A percentile compares a stretch with the other conserved stretches of the same genome.
Evolutionary conservation across 2,888 invertebrate species (phyloP).

Genomic region (Athalia rosae): DNA sequence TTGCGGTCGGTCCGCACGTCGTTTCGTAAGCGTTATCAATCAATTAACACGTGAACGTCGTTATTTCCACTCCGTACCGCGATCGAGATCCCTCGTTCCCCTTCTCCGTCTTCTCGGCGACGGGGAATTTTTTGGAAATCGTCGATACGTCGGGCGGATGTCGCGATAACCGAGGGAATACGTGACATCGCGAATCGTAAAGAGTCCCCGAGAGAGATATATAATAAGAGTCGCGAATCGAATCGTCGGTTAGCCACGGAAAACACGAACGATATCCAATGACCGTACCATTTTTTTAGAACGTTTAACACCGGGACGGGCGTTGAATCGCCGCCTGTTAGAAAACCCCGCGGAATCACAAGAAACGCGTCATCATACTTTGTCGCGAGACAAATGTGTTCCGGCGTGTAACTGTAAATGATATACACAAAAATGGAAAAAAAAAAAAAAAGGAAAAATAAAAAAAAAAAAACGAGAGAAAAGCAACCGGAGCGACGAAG

Average conservation of each 20-base stretch:
- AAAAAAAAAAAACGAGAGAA: not conserved
- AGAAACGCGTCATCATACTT: conserved; percentile 24
- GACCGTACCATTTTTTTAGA: conserved; percentile 7
- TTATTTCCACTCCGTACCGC: not conserved
- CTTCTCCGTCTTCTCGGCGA: not conserved
- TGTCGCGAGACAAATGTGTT: conserved; percentile 35
- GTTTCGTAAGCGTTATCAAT: not conserved
- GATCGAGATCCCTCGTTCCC: no score
- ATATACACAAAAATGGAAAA: conserved; percentile 9
- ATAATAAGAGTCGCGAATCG: conserved; percentile 39
- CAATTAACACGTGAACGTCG: not conserved
- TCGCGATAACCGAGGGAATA: no score
- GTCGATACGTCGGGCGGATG: no score
- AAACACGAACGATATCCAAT: conserved; percentile 30
- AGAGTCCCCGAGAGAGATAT: conserved; percentile 18
- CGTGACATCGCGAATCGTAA: not conserved
- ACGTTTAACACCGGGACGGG: conserved; percentile 8
- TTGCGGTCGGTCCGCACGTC: not conserved
- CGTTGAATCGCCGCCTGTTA: conserved; percentile 18
- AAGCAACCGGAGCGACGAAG: not conserved
- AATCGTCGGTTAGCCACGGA: conserved; percentile 35
- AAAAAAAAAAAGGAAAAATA: not conserved
- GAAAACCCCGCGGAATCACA: no score
- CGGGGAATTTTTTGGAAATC: not conserved
- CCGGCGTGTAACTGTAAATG: conserved; percentile 32